Evolutionary conservation across 2,888 invertebrate genomes (phyloP).

Genomic region (Amblyteles armatorius): DNA sequence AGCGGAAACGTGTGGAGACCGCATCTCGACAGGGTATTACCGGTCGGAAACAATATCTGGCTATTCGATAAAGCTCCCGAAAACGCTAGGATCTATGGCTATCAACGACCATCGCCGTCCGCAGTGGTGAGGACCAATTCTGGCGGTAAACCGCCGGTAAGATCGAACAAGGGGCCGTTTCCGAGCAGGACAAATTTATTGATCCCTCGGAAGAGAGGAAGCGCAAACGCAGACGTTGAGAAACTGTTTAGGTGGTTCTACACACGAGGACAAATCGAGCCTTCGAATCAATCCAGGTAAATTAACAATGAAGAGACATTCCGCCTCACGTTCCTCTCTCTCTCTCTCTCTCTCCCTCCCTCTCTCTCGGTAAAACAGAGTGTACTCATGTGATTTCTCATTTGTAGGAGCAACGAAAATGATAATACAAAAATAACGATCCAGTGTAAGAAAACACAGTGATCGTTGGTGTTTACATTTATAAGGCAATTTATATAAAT

Average conservation of each 20-base stretch:
- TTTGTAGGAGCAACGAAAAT: constrained; percentile 45
- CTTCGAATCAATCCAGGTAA: constrained; percentile 47
- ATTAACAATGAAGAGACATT: neutral
- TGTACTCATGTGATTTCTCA: constrained; percentile 31
- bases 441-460: constrained; percentile 39
- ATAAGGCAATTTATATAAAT: neutral
- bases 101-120: neutral
- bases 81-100: neutral
- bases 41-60: constrained; percentile 27
- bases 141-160: neutral
- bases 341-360: too few relatives aligned
- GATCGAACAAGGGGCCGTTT: neutral
- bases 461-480: neutral
- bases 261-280: constrained; percentile 31
- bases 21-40: constrained; percentile 1
- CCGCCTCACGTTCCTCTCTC: neutral
- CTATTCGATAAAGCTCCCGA: neutral
- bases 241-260: constrained; percentile 71
- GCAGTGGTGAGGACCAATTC: neutral
- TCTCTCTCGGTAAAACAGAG: neutral
- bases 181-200: neutral
- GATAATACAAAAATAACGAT: constrained; percentile 32
- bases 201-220: constrained; percentile 64
- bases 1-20: constrained; percentile 42
- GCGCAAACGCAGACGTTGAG: constrained; percentile 59